Base-by-base conservation (phyloP, 1,140 invertebrate genomes). In the Lysiphlebus fabarum region DNA sequence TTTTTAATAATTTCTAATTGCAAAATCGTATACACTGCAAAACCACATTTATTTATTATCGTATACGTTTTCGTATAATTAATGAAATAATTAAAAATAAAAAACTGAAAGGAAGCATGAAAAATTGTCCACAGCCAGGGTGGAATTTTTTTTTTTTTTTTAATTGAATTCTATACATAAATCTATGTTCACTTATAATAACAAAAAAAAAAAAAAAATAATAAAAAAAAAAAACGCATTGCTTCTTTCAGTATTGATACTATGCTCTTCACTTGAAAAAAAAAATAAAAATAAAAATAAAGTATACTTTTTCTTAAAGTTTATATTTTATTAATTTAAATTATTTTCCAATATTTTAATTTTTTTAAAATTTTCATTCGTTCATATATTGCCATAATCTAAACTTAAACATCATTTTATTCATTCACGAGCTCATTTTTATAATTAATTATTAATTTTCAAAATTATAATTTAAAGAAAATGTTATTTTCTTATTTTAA, bases 221-320 rank as follows among this genome's bases (percentile, higher is more conserved):
- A n/a, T n/a, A n/a, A n/a, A n/a, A 56, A 59, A 62, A 53, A 53
- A 58, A 43, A 56, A 62, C 65, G 58, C 65, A 43, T 45, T 59
- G 62, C 63, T 61, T 61, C 60, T 36, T 60, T 43, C 58, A 43
- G 40, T 45, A 61, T 59, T 64, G 63, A 69, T 69, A 62, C 66
- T 53, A 61, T 63, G 40, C 47, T 51, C 59, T 67, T 71, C n/a
- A n/a, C n/a, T n/a, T n/a, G n/a, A n/a, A 67, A 59, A 36, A 56
- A 43, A 65, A 68, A 67, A 12, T 63, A 17, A 17, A 17, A 17
- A 17, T 1, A 17, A 17, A 17, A 17, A 17, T 1, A 17, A 17
- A 17, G 17, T 17, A 17, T 17, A 17, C 3, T 17, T 17, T 17
- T 17, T 3, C 17, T 17, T 17, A 17, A 17, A 17, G 1, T 17